A percentile compares a stretch with the other conserved stretches of the same genome.
These are phyloP conservation scores for Propithecus perrieri DNA, from an alignment of 2,797 vertebrate species.

Conservation along the genomic window DNA sequence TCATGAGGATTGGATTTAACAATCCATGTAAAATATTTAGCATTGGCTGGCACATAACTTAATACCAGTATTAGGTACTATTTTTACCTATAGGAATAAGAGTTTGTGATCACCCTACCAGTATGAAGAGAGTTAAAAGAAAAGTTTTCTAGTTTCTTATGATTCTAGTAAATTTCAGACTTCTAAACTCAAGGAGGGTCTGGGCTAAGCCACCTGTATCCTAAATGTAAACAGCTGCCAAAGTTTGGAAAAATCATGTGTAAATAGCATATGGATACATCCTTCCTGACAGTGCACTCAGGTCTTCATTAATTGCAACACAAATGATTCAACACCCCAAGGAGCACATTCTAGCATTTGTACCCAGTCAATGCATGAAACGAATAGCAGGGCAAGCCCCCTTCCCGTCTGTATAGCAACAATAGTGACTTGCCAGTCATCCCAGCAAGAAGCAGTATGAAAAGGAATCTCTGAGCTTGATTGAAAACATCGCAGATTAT, in stretches of 20 bases:
- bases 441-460: not conserved
- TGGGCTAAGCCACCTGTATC: not conserved
- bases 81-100: not conserved
- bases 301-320: not conserved
- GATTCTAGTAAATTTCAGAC: slow-evolving; percentile 3
- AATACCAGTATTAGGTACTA: too few species aligned
- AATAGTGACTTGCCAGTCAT: not conserved
- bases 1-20: not conserved
- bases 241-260: not conserved
- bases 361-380: not conserved
- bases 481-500: not conserved
- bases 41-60: not conserved
- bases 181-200: not conserved
- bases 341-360: not conserved
- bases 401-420: not conserved
- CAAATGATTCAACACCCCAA: not conserved
- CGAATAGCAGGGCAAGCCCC: rapidly evolving
- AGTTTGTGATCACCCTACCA: not conserved
- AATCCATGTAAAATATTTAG: not conserved
- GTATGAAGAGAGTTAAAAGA: not conserved
- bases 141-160: not conserved
- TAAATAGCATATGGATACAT: not conserved
- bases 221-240: not conserved
- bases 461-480: not conserved
- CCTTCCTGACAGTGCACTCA: not conserved